Evolutionary conservation across 2,888 invertebrate species (phyloP), one percentile per base, ranked within the genome.

Genomic region (Corbicula japonica): DNA sequence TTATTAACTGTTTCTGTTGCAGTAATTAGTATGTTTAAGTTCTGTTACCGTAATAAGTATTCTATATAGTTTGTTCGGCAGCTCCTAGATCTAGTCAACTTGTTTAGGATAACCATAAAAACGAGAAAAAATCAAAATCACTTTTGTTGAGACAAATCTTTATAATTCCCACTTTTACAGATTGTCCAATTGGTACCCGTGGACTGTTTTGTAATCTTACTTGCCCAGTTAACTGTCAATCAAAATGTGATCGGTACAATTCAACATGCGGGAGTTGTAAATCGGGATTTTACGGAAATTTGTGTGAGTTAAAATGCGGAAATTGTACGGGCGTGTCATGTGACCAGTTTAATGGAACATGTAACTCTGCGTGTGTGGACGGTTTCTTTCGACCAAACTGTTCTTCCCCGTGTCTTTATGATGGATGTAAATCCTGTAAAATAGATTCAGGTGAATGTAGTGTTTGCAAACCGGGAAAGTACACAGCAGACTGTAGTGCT

Each of bases 321-420:
- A 10, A n/a, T 30, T 77, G 77, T 41, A 46, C 54, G 4, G 52
- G n/a, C 10, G 32, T 32, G 12, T 21, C 30, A 3, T 77, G 77
- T 23, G 50, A 34, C 30, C 72, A 77, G 41, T 10, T n/a, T 1
- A 69, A 44, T 32, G 77, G 77, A 8, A 77, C 48, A 6, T 77
- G 77, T 44, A 21, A 46, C 38, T 48, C 38, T 2, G 15, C 15
- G 5, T 77, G 77, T 38, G 3, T 23, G 4, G 54, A 61, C 15
- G 77, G 77, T 6, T 77, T 44, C 54, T 77, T 41, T 44, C 46
- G 48, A 4, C 18, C 30, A n/a, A 62, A 18, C 28, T 77, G 77
- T 61, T 38, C 28, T 6, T 18, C 26, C 34, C 10, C 2, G 2
- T 77, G 77, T 35, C 3, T 2, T 5, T 32, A 54, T 50, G 23